phyloP scores from a whole-genome alignment of 2,797 vertebrate species.

The Bufotes viridis region DNA sequence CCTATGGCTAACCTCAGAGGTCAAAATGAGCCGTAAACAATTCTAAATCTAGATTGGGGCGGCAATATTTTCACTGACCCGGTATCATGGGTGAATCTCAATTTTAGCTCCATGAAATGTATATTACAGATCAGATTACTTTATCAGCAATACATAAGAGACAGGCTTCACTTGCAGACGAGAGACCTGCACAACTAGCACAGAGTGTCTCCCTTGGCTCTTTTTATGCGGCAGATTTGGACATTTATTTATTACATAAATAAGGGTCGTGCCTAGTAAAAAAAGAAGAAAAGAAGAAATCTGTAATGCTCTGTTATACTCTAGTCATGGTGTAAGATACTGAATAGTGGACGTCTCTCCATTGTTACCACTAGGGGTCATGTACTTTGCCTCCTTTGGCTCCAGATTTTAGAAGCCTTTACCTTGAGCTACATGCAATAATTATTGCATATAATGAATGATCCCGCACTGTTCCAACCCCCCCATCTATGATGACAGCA shows the following conservation, averaged over 20 bases:
- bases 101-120: conserved; percentile 59
- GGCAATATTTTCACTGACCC: conserved; percentile 27
- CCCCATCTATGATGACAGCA: conserved; percentile 67
- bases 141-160: conserved; percentile 39
- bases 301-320: too few relatives aligned
- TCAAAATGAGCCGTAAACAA: neutral
- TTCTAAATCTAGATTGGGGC: conserved; percentile 19
- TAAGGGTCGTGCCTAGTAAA: too few relatives aligned
- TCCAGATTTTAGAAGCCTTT: neutral
- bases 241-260: neutral
- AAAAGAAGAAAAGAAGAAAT: too few relatives aligned
- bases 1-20: neutral
- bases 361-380: conserved; percentile 53
- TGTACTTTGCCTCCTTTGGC: conserved; percentile 8
- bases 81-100: conserved; percentile 49
- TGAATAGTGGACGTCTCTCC: neutral
- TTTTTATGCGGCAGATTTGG: conserved; percentile 19
- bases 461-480: neutral
- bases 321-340: too few relatives aligned
- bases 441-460: conserved; percentile 56
- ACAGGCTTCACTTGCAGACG: conserved; percentile 43
- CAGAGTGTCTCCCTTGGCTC: conserved; percentile 26
- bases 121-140: conserved; percentile 57
- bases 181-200: conserved; percentile 40
- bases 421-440: neutral